phyloP scores from a whole-genome alignment of 2,113 vertebrate species.

The Chionomys nivalis region DNA sequence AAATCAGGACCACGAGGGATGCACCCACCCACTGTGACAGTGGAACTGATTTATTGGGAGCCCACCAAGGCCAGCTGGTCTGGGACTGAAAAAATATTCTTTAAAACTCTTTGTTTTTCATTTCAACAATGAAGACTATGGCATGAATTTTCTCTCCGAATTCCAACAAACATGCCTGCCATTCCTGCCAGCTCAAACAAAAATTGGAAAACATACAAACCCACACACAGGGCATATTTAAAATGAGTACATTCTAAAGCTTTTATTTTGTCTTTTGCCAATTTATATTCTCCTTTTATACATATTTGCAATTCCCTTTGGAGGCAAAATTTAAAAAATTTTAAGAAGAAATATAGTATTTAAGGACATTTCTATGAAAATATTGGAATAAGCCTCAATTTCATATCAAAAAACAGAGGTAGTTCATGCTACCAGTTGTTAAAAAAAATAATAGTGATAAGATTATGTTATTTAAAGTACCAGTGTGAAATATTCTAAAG shows the following conservation, averaged over 20 bases:
- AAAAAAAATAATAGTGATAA: neutral
- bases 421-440: neutral
- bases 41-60: no score
- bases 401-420: neutral
- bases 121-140: neutral
- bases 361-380: slow-evolving; percentile 35
- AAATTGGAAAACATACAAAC: neutral
- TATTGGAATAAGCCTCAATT: neutral
- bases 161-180: neutral
- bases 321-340: slow-evolving; percentile 12
- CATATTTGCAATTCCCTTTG: slow-evolving; percentile 9
- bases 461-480: neutral
- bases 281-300: slow-evolving; percentile 25
- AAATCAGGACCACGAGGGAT: no score
- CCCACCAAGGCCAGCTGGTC: no score
- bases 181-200: neutral
- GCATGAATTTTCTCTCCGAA: neutral
- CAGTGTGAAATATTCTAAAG: neutral
- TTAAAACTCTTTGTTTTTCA: neutral
- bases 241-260: neutral
- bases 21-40: no score
- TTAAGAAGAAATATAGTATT: neutral
- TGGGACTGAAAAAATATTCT: neutral
- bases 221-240: neutral
- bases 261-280: slow-evolving; percentile 32